A percentile compares a stretch with the other conserved stretches of the same genome.
Conservation (phyloP, 2,797 vertebrate genomes). For the Tokudaia muenninki region DNA sequence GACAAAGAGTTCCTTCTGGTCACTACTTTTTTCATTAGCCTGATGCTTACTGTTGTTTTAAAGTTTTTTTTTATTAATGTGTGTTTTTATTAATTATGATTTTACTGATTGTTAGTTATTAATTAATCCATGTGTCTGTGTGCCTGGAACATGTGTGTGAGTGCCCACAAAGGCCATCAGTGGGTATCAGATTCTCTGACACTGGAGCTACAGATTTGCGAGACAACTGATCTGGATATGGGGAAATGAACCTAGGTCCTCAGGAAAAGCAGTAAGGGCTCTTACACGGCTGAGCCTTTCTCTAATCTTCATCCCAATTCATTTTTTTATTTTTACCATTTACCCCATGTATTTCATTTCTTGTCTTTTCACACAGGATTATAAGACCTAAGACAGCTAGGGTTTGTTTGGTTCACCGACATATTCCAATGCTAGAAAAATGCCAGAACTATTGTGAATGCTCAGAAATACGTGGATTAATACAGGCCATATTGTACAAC, state of each 20-base stretch:
- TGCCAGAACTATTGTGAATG: not conserved
- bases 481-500: not conserved
- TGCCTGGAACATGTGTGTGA: not conserved
- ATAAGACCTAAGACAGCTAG: not conserved
- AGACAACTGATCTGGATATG: not conserved
- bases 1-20: not conserved
- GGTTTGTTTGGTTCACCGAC: not conserved
- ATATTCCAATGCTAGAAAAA: constrained; percentile 26
- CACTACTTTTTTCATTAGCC: not conserved
- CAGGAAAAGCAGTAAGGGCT: not conserved
- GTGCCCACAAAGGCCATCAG: not conserved
- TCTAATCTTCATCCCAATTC: constrained; percentile 27
- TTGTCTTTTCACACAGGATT: constrained; percentile 16
- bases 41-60: not conserved
- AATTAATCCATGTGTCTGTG: not conserved
- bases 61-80: not conserved
- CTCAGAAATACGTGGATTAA: constrained; percentile 30
- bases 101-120: not conserved
- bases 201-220: not conserved
- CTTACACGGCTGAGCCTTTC: not conserved
- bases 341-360: not conserved
- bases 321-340: constrained; percentile 32
- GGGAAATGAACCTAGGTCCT: not conserved
- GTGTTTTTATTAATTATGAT: not conserved
- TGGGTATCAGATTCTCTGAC: not conserved